Evolutionary conservation across 2,888 invertebrate genomes (phyloP), one percentile per base, ranked within the genome.

Genomic region (Saturnia japonica): DNA sequence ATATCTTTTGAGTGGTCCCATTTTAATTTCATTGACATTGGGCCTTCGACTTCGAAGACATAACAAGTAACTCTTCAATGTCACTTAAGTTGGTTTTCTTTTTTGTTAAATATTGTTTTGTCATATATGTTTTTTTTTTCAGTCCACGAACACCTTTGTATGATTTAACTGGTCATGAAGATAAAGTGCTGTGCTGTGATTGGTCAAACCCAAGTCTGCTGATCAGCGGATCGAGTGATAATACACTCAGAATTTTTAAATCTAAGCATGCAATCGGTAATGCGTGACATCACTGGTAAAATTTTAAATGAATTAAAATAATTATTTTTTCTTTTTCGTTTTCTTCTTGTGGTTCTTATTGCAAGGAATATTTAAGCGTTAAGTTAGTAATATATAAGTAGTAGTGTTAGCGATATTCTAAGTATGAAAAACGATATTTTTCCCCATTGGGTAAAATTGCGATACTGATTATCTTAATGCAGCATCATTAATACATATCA

Each of bases 151-250:
- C 98, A 0, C 97, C 99, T 0, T 93, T 99, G 0, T 99, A 97
- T 87, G 98, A 99, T 86, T 93, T 99, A 79, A 95, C 96, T 70
- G 99, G 99, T 0, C 99, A 99, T 86, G 97, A 98, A 82, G 99
- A 99, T 83, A 98, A 98, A 89, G 97, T 98, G 9, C 94, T 99
- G 69, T 97, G 97, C 86, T 97, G 98, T 77, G 98, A 99, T 91
- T 99, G 99, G 99, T 96, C 98, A 1, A 96, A 97, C 89, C 96
- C 97, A 0, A 95, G 96, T 69, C 95, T 96, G 70, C 96, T 99
- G 75, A 95, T 99, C 73, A 99, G 99, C 72, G 99, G 99, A 47
- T 97, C 98, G 16, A 96, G 97, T 51, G 99, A 99, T 90, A 98
- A 98, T 89, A 97, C 97, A 64, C 95, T 99, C 69, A 96, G 99